phyloP scores from a whole-genome alignment of 2,888 invertebrate species.

The Drosophila phalerata region DNA sequence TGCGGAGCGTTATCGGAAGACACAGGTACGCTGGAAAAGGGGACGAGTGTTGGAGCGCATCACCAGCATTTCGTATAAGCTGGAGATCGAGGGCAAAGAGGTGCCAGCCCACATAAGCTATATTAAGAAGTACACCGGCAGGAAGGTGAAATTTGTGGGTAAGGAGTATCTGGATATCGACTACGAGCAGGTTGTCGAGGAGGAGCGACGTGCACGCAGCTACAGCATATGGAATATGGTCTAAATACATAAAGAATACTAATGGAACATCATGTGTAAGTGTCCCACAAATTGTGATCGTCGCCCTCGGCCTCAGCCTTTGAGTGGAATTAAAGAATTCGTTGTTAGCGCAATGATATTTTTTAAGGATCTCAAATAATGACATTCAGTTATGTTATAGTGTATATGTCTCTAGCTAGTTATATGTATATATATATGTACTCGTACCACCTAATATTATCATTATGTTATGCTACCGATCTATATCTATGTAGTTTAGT shows the following conservation, averaged over 20 bases:
- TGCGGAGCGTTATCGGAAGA: slow-evolving; percentile 84
- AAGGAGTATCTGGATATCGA: slow-evolving; percentile 85
- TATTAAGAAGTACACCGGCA: slow-evolving; percentile 83
- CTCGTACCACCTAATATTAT: slow-evolving; percentile 19
- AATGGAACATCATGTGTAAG: slow-evolving; percentile 16
- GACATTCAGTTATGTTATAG: slow-evolving; percentile 78
- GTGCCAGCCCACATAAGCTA: slow-evolving; percentile 84
- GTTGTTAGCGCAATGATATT: slow-evolving; percentile 50
- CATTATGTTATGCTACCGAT: slow-evolving; percentile 28
- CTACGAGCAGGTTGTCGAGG: slow-evolving; percentile 84
- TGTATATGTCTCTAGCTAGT: slow-evolving; percentile 51
- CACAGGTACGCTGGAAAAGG: slow-evolving; percentile 83
- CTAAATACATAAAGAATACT: slow-evolving; percentile 19
- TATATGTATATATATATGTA: neutral
- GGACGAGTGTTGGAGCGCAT: slow-evolving; percentile 83
- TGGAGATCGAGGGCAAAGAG: slow-evolving; percentile 84
- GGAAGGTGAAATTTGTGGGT: slow-evolving; percentile 84
- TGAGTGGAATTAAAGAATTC: slow-evolving; percentile 79
- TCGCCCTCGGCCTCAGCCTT: slow-evolving; percentile 48
- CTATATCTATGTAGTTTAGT: slow-evolving; percentile 40
- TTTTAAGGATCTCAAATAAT: slow-evolving; percentile 81
- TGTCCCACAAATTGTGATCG: slow-evolving; percentile 32
- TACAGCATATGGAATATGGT: slow-evolving; percentile 85
- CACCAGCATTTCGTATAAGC: slow-evolving; percentile 84
- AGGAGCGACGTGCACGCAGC: slow-evolving; percentile 80